Percentiles rank a stretch among this genome's conserved stretches.
Evolutionary conservation across 2,888 invertebrate genomes (phyloP).

Genomic region (Nomada lathburiana): DNA sequence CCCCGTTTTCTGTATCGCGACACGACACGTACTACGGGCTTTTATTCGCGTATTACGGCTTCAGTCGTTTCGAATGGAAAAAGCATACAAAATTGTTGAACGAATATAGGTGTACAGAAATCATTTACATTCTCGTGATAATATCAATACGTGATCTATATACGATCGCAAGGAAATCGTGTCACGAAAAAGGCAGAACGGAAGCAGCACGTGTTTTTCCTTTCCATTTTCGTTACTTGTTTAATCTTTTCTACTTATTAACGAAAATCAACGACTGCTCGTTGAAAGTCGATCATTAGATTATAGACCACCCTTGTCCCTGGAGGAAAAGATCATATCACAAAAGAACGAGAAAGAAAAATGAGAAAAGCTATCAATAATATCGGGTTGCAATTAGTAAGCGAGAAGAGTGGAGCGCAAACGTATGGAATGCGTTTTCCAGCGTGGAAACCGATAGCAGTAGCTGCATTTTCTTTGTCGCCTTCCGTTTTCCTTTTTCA

Average conservation of each 20-base stretch:
- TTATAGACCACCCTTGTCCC: background rate
- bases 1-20: slow-evolving; percentile 23
- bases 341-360: slow-evolving; percentile 7
- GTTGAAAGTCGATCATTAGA: slow-evolving; percentile 18
- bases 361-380: slow-evolving; percentile 38
- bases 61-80: slow-evolving; percentile 19
- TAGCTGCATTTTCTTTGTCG: slow-evolving; percentile 42
- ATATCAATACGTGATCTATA: background rate
- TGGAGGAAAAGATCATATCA: background rate
- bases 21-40: slow-evolving; percentile 19
- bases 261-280: background rate
- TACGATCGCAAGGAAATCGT: background rate
- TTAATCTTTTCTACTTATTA: background rate
- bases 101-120: background rate
- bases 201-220: slow-evolving; percentile 8
- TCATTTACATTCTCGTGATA: background rate
- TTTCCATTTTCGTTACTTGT: background rate
- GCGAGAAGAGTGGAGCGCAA: background rate
- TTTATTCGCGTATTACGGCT: slow-evolving; percentile 40
- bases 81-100: background rate
- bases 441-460: slow-evolving; percentile 29
- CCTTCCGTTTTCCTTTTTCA: slow-evolving; percentile 51
- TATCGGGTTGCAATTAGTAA: slow-evolving; percentile 21
- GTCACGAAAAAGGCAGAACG: background rate
- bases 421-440: background rate